phyloP scores from a whole-genome alignment of 2,888 invertebrate genomes.

The Crepidodera aurea region DNA sequence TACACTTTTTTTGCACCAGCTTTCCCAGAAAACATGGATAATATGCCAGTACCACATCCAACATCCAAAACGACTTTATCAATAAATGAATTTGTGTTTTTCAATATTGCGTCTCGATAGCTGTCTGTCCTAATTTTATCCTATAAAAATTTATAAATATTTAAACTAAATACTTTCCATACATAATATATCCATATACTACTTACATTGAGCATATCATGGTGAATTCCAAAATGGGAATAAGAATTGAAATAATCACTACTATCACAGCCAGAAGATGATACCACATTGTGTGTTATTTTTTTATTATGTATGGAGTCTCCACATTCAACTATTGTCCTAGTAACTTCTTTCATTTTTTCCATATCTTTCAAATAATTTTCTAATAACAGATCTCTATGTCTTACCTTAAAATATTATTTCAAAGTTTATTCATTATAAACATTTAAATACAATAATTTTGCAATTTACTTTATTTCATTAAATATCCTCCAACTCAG shows the following conservation, averaged over 20 bases:
- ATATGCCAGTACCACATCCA: slow-evolving; percentile 96
- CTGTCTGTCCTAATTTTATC: slow-evolving; percentile 87
- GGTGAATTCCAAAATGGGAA: slow-evolving; percentile 90
- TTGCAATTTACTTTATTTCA: no score
- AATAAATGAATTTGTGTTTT: slow-evolving; percentile 73
- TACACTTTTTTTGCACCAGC: slow-evolving; percentile 91
- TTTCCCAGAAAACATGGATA: slow-evolving; percentile 97
- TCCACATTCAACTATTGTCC: slow-evolving; percentile 63
- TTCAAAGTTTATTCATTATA: no score
- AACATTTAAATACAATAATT: no score
- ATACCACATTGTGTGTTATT: slow-evolving; percentile 55
- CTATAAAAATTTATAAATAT: slow-evolving; percentile 55
- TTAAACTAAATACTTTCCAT: no score
- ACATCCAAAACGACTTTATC: slow-evolving; percentile 91
- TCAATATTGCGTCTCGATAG: slow-evolving; percentile 83
- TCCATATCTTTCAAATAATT: slow-evolving; percentile 69
- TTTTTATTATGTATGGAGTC: slow-evolving; percentile 44
- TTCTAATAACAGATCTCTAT: slow-evolving; percentile 67
- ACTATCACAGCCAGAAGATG: slow-evolving; percentile 64
- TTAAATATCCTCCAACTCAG: no score
- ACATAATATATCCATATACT: no score
- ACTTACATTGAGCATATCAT: slow-evolving; percentile 87
- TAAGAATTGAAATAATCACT: slow-evolving; percentile 87
- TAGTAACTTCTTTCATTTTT: slow-evolving; percentile 69
- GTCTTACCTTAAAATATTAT: slow-evolving; percentile 67